Base-by-base conservation (phyloP, 2,888 invertebrate genomes). In the Apamea sordens region DNA sequence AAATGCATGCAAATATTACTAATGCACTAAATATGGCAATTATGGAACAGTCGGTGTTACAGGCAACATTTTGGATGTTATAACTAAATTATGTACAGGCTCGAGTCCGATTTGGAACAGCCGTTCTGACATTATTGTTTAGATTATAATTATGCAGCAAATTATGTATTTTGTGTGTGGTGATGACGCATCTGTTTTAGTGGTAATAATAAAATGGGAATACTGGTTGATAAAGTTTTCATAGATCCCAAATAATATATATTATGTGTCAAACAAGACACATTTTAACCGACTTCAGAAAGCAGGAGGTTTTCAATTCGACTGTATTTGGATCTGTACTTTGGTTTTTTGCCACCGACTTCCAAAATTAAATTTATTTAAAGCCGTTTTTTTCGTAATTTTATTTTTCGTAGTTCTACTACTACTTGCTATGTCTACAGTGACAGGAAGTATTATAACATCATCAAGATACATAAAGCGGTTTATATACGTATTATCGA, bases 1-100 rank as follows among this genome's bases (percentile, higher is more conserved):
- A 79, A 87, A 80, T 63, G 63, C 71, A 89, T 89, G 82, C 88
- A 81, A 88, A 89, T 88, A 78, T 79, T 71, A 88, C 76, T 76
- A 86, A 89, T 79, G 82, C 79, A 76, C 82, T 76, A 79, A 89
- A 83, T 89, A 76, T 78, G 76, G 41, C 80, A 88, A 89, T 88
- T 89, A 88, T 67, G 11, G 64, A 81, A 77, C 76, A 77, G 79
- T 63, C 56, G 53, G 47, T 74, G 36, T 75, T 72, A 83, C 86
- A 76, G 79, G 70, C 71, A 64, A 78, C 75, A 79, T 83, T 85
- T 79, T 81, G 77, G 64, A 79, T 80, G 72, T 21, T 69, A 61
- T 77, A 82, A 86, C 76, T 80, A 70, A 85, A 89, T 88, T 88
- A 88, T 85, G 61, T 79, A 76, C 71, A 79, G 28, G 69, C 77